phyloP scores from a whole-genome alignment of 1,140 invertebrate species.

The Muscidifurax raptorellus region DNA sequence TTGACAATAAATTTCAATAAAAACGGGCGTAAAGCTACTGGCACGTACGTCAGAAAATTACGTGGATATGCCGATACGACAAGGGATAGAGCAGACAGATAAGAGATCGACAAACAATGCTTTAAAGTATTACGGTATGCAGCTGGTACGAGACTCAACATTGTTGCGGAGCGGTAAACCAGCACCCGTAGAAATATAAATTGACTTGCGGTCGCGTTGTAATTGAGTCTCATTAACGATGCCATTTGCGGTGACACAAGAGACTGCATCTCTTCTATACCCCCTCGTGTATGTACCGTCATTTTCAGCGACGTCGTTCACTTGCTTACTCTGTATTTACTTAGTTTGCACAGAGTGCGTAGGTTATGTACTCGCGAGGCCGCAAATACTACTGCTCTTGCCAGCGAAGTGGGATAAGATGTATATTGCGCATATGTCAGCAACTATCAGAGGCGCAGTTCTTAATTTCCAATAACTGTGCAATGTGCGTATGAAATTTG shows the following conservation, averaged over 20 bases:
- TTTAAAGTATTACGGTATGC: not conserved
- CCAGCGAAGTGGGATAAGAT: not conserved
- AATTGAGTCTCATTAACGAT: constrained; percentile 53
- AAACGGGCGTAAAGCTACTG: too few relatives aligned
- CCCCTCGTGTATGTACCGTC: not conserved
- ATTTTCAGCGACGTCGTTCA: not conserved
- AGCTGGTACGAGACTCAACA: not conserved
- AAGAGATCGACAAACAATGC: not conserved
- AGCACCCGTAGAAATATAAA: constrained; percentile 52
- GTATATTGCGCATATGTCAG: not conserved
- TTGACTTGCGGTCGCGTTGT: constrained; percentile 53
- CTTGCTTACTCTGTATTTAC: not conserved
- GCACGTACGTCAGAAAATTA: too few relatives aligned
- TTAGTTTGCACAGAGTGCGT: not conserved
- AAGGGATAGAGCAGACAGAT: not conserved
- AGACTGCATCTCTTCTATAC: not conserved
- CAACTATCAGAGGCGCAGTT: not conserved
- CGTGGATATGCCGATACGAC: not conserved
- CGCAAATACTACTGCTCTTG: not conserved
- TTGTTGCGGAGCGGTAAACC: not conserved
- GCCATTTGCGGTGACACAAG: constrained; percentile 34
- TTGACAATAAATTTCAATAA: too few relatives aligned
- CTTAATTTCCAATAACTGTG: too few relatives aligned
- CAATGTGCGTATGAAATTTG: too few relatives aligned
- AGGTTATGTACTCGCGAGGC: not conserved